Base-by-base conservation (phyloP, 1,140 invertebrate genomes). In the Hypsibius dujardini region DNA sequence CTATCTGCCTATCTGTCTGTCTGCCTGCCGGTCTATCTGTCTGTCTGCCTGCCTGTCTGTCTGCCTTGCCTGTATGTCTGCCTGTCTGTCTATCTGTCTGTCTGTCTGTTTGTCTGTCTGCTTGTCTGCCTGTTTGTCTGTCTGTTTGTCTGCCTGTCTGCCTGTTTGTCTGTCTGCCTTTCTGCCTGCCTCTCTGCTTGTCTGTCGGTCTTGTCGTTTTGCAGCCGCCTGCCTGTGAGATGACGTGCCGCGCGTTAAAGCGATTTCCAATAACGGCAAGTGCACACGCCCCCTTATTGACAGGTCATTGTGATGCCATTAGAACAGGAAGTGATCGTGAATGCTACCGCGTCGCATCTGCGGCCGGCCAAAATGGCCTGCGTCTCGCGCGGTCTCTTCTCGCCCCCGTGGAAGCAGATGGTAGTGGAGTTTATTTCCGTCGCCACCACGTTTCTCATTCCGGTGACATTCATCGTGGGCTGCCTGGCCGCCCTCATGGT, bases 391-490 rank as follows among this genome's bases (percentile, higher is more conserved):
- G 62, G 62, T 12, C 12, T 15, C 42, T 67, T 15, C 62, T 67
- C 12, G 3, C 62, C 62, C 3, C 62, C 62, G 3, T 67, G 62
- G 62, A 67, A 67, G 62, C 62, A 67, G 62, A 67, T 67, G 12
- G 42, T 67, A 7, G 62, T 67, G 12, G 62, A 67, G 7, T 15
- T 67, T 12, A 45, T 42, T 3, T 67, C 62, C 12, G 45, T 67
- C 45, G 12, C 12, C 62, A 67, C 62, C 62, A 67, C 62, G 12
- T 67, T 15, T 42, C 42, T 67, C 12, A 67, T 67, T 42, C 62
- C 62, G 42, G 62, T 67, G 12, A 7, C 42, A 15, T 67, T 67
- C 42, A 67, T 67, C 42, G 62, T 67, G 12, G 12, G 62, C 42
- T 67, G 62, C 45, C 62, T 67, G 7, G 62, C 42, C 3, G 62